Percentiles rank a stretch among this genome's conserved stretches.
Evolutionary conservation across 2,888 invertebrate species (phyloP).

Genomic region (Chrysopilus asiliformis): DNA sequence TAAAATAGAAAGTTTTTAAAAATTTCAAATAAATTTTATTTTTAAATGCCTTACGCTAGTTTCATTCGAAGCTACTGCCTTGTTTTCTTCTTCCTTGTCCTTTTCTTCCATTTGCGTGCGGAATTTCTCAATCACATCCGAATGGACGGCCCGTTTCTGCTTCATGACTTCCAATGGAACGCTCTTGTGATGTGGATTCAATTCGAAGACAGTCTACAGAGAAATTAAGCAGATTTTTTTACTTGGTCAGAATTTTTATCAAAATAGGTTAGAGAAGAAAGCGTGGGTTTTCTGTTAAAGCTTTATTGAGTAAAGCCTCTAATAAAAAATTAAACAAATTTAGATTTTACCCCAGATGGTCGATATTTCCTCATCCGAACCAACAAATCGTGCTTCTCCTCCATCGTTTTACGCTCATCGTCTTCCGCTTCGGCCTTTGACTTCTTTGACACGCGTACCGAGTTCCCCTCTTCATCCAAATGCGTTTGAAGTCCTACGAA

Average conservation of each 20-base stretch:
- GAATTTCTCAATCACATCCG: slow-evolving; percentile 39
- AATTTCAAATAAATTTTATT: background rate
- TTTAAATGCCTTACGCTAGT: background rate
- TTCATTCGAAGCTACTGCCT: slow-evolving; percentile 11
- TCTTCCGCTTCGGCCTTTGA: slow-evolving; percentile 22
- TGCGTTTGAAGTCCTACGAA: slow-evolving; percentile 24
- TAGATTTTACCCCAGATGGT: slow-evolving; percentile 27
- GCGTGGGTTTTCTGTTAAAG: too few relatives aligned
- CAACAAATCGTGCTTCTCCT: slow-evolving; percentile 29
- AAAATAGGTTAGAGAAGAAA: too few relatives aligned
- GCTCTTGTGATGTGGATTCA: slow-evolving; percentile 68
- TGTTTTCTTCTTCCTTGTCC: slow-evolving; percentile 24
- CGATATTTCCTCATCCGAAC: slow-evolving; percentile 30
- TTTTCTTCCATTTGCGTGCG: slow-evolving; percentile 28
- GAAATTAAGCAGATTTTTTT: slow-evolving; percentile 20
- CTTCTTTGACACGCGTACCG: slow-evolving; percentile 42
- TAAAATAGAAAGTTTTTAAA: slow-evolving; percentile 9
- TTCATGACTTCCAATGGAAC: slow-evolving; percentile 76
- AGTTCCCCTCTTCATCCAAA: slow-evolving; percentile 15
- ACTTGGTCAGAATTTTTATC: slow-evolving; percentile 1
- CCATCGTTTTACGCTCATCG: slow-evolving; percentile 25
- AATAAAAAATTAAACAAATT: slow-evolving; percentile 1
- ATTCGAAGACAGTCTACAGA: slow-evolving; percentile 83
- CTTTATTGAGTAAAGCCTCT: too few relatives aligned
- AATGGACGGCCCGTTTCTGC: slow-evolving; percentile 62